These are phyloP conservation scores for Heliconius eleuchia DNA, from an alignment of 1,140 invertebrate genomes.

Conservation along the genomic window DNA sequence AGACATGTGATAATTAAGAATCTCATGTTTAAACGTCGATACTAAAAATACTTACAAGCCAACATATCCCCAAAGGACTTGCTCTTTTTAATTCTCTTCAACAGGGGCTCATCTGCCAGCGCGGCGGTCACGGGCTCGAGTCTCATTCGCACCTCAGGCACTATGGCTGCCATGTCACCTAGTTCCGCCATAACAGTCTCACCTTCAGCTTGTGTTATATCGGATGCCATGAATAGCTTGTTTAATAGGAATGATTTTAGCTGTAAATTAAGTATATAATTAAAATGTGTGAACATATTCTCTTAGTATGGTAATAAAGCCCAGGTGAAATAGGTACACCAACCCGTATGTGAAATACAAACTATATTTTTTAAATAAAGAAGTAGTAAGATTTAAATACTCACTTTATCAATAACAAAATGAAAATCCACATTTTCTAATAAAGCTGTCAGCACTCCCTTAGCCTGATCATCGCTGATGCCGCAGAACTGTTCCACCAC, in stretches of 20 bases:
- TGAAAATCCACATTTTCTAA: conserved; percentile 80
- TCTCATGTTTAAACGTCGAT: neutral
- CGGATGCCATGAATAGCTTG: conserved; percentile 78
- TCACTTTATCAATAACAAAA: conserved; percentile 79
- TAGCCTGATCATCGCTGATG: conserved; percentile 65
- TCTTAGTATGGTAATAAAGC: too few species aligned
- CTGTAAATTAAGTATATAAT: conserved; percentile 37
- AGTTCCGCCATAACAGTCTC: conserved; percentile 71
- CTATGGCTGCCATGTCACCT: conserved; percentile 68
- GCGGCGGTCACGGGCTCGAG: conserved; percentile 27
- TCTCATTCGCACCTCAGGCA: conserved; percentile 72
- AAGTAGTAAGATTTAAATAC: neutral
- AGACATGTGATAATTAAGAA: too few species aligned
- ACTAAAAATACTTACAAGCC: conserved; percentile 47
- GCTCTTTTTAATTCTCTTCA: conserved; percentile 57
- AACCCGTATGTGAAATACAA: too few species aligned
- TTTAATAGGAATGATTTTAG: conserved; percentile 64
- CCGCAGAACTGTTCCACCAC: conserved; percentile 74
- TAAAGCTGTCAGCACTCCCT: conserved; percentile 71
- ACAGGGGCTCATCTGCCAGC: conserved; percentile 61
- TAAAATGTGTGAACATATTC: too few species aligned
- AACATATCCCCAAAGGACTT: conserved; percentile 53
- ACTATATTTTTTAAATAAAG: too few species aligned
- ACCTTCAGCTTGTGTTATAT: conserved; percentile 78
- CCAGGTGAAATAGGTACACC: too few species aligned